Evolutionary conservation across 2,113 vertebrate species (phyloP).

Genomic region (Aleadryas rufinucha): DNA sequence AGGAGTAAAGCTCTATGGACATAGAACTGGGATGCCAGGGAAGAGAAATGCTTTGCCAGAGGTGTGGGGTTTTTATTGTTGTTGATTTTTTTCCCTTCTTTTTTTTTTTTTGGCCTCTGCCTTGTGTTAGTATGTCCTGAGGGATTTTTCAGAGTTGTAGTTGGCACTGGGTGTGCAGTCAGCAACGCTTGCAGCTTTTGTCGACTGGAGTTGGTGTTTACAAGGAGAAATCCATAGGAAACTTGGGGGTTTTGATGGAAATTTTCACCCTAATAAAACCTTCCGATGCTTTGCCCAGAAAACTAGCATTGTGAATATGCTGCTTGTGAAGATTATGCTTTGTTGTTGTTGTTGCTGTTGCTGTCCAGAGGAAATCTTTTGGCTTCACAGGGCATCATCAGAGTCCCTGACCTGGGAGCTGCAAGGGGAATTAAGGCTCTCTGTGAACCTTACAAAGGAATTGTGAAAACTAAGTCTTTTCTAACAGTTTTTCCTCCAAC

Average conservation of each 20-base stretch:
- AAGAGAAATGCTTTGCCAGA: background rate
- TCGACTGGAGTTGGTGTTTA: background rate
- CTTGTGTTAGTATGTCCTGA: background rate
- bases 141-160: background rate
- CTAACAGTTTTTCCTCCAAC: background rate
- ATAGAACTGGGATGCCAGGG: background rate
- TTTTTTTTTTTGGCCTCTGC: background rate
- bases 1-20: background rate
- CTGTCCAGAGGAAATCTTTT: background rate
- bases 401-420: background rate
- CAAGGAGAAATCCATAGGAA: slow-evolving; percentile 21
- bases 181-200: background rate
- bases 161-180: background rate
- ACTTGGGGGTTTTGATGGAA: background rate
- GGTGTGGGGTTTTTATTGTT: slow-evolving; percentile 1
- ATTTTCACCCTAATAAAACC: background rate
- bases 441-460: background rate
- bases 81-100: background rate
- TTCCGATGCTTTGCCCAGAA: background rate
- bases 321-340: background rate
- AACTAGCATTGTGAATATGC: background rate
- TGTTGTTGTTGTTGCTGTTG: background rate
- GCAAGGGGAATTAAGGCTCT: background rate
- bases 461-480: background rate
- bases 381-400: background rate